These are phyloP conservation scores for Brienomyrus longianalis DNA, from an alignment of 2,113 vertebrate genomes.

Conservation along the genomic window DNA sequence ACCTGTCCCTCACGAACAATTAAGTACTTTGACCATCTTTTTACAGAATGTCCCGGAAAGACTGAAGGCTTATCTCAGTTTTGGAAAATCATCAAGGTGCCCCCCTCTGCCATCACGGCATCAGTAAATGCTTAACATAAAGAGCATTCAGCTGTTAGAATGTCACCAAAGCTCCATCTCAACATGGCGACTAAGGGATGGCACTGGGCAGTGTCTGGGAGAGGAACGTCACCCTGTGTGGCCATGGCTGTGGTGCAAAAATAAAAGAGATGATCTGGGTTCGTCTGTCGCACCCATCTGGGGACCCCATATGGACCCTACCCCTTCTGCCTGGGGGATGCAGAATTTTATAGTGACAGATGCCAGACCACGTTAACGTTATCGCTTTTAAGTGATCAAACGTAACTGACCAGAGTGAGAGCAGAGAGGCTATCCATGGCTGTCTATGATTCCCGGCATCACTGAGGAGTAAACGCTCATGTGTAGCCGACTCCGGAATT, in stretches of 20 bases:
- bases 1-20: not conserved
- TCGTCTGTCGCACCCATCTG: no score
- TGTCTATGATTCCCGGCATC: not conserved
- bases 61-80: not conserved
- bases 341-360: not conserved
- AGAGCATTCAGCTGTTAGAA: not conserved
- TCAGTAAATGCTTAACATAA: not conserved
- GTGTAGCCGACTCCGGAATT: not conserved
- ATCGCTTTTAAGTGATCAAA: not conserved
- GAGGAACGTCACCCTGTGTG: no score
- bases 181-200: no score
- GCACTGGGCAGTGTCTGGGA: no score
- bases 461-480: not conserved
- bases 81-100: not conserved
- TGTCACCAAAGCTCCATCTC: no score
- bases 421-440: not conserved
- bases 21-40: not conserved
- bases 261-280: not conserved
- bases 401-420: no score
- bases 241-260: no score
- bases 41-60: not conserved
- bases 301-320: no score
- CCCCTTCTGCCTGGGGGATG: no score
- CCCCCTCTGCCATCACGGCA: not conserved
- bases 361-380: not conserved